phyloP scores from a whole-genome alignment of 2,113 vertebrate genomes.

The rat (Rattus norvegicus) region GRCr8 NC_086019.1:50492501-50493000 shows the following conservation, averaged over 20 bases:
- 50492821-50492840: too few species aligned
- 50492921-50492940: not conserved
- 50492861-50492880: not conserved
- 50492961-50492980: not conserved
- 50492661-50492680: not conserved
- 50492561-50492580: not conserved
- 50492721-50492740: not conserved
- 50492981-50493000: not conserved
- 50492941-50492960: too few species aligned
- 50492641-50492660: not conserved
- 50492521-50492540: not conserved
- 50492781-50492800: not conserved
- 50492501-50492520: not conserved
- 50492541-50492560: not conserved
- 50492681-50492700: not conserved
- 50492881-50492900: not conserved
- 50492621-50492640: not conserved
- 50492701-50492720: not conserved
- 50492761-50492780: not conserved
- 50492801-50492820: not conserved
- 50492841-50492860: not conserved
- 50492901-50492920: not conserved
- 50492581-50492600: not conserved
- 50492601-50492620: not conserved
- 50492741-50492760: fast-evolving